Evolutionary conservation across 2,888 invertebrate genomes (phyloP), one percentile per base, ranked within the genome.

Genomic region (Julus scanicus): DNA sequence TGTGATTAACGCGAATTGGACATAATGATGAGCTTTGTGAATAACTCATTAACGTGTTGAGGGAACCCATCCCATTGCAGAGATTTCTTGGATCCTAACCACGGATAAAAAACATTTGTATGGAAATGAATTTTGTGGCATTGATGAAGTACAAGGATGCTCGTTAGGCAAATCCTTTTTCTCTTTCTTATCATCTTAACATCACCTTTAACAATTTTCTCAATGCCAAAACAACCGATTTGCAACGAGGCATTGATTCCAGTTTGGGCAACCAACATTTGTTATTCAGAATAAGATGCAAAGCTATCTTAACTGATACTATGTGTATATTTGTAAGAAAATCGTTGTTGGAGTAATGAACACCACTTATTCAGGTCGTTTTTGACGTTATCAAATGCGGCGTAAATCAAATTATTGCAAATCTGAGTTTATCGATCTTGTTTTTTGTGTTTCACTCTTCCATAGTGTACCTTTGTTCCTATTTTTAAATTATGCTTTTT

Each of bases 51-150:
- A 20, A 5, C 29, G 71, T 9, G 11, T 71, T 11, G 29, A 80
- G 6, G 1, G 37, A 71, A 2, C 29, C 29, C 29, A 71, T 71
- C 71, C 71, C 3, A 80, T 80, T 39, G 20, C 29, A 9, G 29
- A 29, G 71, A 11, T 13, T 80, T 71, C 29, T 8, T 29, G 29
- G 29, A 39, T 11, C 2, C 11, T 80, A 37, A 4, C 13, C 37
- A 39, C 80, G 39, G 80, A 80, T 80, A 13, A 37, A 29, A 29
- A 39, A 5, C 80, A 37, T 37, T 80, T 80, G 29, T 80, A 80
- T 80, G 80, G 80, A 80, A 80, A 80, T 80, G 80, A 80, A 37
- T 80, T 29, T 80, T 80, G 80, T 80, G 80, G 80, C 80, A 80
- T 39, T 80, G 37, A 80, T 71, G 29, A 71, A 71, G 71, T 71